phyloP scores from a whole-genome alignment of 2,797 vertebrate species.

The Pogonophryne albipinna region DNA sequence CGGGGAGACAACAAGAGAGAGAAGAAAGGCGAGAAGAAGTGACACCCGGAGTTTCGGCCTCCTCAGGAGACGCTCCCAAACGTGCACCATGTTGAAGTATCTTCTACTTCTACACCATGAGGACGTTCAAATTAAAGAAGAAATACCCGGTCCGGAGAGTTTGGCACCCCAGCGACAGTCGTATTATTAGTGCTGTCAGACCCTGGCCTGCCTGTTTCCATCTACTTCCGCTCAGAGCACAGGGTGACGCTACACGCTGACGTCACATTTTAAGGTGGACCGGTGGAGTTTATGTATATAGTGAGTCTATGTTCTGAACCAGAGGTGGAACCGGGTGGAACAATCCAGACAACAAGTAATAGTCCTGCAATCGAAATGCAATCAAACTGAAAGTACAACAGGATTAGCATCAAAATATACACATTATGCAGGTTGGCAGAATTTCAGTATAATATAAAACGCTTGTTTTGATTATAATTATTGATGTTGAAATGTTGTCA shows the following conservation, averaged over 20 bases:
- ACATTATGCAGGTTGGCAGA: too few species aligned
- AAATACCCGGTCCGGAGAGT: neutral
- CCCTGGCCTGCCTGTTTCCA: conserved; percentile 44
- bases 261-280: conserved; percentile 54
- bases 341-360: too few species aligned
- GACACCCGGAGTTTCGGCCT: conserved; percentile 43
- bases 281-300: neutral
- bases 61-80: conserved; percentile 24
- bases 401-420: too few species aligned
- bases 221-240: conserved; percentile 64
- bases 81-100: conserved; percentile 68
- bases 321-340: neutral
- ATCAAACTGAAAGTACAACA: too few species aligned
- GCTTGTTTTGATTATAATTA: too few species aligned
- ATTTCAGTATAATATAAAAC: too few species aligned
- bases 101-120: conserved; percentile 51
- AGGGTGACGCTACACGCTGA: neutral
- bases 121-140: conserved; percentile 10
- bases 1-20: conserved; percentile 52
- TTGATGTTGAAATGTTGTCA: too few species aligned
- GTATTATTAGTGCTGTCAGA: conserved; percentile 36
- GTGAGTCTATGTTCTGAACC: neutral
- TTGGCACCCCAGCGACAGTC: neutral
- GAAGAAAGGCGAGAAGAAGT: conserved; percentile 65
- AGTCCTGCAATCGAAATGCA: too few species aligned